Conservation (phyloP, 1,140 invertebrate species). For the Drosophila biarmipes region DNA sequence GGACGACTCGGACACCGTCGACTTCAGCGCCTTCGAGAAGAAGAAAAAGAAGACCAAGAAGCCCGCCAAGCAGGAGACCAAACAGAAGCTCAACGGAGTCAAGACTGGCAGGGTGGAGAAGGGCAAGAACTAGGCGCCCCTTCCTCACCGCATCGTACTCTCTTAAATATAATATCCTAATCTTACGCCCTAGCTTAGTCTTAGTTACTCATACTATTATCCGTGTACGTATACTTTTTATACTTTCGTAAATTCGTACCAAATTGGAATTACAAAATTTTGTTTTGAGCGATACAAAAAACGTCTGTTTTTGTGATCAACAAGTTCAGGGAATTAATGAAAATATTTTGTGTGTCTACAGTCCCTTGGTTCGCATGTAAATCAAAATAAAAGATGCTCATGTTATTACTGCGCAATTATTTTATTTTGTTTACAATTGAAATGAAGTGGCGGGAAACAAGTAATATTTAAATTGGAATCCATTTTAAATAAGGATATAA, state of each 20-base stretch:
- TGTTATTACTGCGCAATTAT: not conserved
- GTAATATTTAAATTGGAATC: too few species aligned
- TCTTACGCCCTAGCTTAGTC: not conserved
- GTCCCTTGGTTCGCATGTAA: not conserved
- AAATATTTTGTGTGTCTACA: not conserved
- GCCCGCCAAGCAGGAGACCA: conserved; percentile 24
- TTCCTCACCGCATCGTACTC: not conserved
- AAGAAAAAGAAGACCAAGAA: conserved; percentile 65
- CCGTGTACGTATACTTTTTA: conserved; percentile 16
- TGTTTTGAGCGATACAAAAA: too few species aligned
- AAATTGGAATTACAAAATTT: not conserved
- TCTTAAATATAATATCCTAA: not conserved
- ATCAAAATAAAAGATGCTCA: conserved; percentile 11
- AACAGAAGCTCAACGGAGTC: conserved; percentile 47
- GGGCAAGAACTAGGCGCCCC: conserved; percentile 16
- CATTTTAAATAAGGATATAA: too few species aligned
- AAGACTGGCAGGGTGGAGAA: conserved; percentile 68
- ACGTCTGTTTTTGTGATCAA: too few species aligned
- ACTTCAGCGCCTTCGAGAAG: conserved; percentile 54
- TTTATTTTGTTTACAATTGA: too few species aligned
- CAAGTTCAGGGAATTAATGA: not conserved
- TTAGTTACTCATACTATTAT: conserved; percentile 23
- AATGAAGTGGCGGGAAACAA: too few species aligned
- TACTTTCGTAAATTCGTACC: not conserved
- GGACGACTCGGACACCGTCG: conserved; percentile 67